Evolutionary conservation across 2,888 invertebrate genomes (phyloP).

Genomic region (Rugalucina vietnamica): DNA sequence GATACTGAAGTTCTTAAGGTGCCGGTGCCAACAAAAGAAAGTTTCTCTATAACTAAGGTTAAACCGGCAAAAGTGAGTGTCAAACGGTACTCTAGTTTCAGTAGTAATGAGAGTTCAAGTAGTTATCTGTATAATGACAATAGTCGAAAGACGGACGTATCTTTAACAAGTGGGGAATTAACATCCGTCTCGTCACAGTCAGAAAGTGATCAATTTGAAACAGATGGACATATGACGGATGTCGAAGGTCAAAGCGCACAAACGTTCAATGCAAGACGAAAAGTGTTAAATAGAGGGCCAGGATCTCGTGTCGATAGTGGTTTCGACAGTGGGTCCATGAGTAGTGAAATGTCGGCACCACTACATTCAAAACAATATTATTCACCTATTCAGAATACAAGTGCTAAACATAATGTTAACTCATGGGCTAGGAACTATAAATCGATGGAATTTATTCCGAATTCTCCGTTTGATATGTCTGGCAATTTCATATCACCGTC

Average conservation of each 20-base stretch:
- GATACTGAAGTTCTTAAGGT: conserved; percentile 32
- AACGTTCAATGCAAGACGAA: not conserved
- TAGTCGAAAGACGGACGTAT: conserved; percentile 58
- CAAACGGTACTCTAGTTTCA: conserved; percentile 68
- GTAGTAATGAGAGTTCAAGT: conserved; percentile 72
- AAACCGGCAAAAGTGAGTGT: conserved; percentile 31
- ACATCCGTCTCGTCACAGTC: conserved; percentile 74
- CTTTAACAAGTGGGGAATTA: conserved; percentile 74
- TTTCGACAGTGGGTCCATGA: conserved; percentile 75
- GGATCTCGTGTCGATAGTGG: conserved; percentile 72
- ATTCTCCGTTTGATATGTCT: conserved; percentile 35
- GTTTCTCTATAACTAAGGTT: conserved; percentile 49
- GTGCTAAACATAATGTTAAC: conserved; percentile 26
- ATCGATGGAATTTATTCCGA: conserved; percentile 39
- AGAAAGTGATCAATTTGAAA: conserved; percentile 67
- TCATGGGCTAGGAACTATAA: conserved; percentile 62
- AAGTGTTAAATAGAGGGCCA: conserved; percentile 25
- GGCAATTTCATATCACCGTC: conserved; percentile 50
- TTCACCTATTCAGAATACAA: conserved; percentile 45
- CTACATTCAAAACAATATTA: conserved; percentile 56
- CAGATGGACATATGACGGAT: conserved; percentile 63
- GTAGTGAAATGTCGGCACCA: conserved; percentile 72
- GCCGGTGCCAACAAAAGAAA: conserved; percentile 56
- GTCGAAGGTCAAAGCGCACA: conserved; percentile 47
- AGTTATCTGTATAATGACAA: conserved; percentile 62